A percentile compares a stretch with the other conserved stretches of the same genome.
Evolutionary conservation across 2,113 vertebrate species (phyloP).

Genomic region (Lophotis ruficrista): DNA sequence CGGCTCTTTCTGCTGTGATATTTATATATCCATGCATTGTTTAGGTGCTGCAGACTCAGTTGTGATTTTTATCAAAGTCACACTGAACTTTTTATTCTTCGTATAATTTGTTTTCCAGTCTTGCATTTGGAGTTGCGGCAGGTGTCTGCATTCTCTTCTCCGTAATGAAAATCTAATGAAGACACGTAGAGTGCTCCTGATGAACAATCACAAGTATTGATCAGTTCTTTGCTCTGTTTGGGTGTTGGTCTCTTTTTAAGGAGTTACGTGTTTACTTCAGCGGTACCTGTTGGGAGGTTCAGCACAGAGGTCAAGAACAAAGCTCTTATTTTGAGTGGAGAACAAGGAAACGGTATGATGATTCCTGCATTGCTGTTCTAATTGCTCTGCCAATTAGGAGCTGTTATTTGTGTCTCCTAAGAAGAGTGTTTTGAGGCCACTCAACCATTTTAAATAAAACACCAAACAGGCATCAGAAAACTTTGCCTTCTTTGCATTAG

Average conservation of each 20-base stretch:
- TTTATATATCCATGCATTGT: rapidly evolving
- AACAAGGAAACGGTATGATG: not conserved
- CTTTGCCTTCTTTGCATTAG: not conserved
- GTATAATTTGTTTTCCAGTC: not conserved
- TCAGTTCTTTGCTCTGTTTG: not conserved
- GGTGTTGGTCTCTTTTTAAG: not conserved
- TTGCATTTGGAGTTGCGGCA: not conserved
- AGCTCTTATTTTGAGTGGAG: not conserved
- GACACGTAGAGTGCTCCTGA: not conserved
- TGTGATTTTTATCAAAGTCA: not conserved
- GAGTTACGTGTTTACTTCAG: not conserved
- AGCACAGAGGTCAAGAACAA: not conserved
- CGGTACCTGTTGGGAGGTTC: not conserved
- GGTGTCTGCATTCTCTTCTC: not conserved
- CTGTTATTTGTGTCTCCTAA: not conserved
- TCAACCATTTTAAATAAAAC: not conserved
- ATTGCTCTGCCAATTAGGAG: not conserved
- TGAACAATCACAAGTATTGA: not conserved
- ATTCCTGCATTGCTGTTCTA: not conserved
- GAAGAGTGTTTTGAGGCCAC: not conserved
- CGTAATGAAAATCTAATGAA: not conserved
- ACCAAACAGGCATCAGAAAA: not conserved
- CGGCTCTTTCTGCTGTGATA: not conserved
- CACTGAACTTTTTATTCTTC: not conserved
- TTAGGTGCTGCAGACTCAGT: not conserved